Evolutionary conservation across 2,888 invertebrate species (phyloP).

Genomic region (Cremastinae sp.): DNA sequence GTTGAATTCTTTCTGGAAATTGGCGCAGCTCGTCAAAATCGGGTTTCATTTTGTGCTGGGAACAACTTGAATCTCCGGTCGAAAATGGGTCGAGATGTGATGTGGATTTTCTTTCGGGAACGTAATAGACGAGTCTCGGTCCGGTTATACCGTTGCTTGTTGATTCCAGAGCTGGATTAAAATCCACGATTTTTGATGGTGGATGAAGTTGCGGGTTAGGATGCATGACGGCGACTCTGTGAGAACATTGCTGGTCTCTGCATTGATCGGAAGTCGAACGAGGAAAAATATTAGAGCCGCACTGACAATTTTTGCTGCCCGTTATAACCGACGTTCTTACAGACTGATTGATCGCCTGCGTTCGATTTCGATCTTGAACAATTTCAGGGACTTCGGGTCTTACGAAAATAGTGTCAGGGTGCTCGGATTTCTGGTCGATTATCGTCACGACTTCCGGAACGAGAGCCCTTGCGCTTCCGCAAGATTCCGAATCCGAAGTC

Average conservation of each 20-base stretch:
- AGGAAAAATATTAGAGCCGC: too few species aligned
- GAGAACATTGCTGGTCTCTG: too few species aligned
- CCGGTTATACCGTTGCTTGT: constrained; percentile 1
- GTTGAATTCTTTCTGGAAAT: constrained; percentile 36
- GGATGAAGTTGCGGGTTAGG: constrained; percentile 4
- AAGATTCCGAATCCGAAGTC: not conserved
- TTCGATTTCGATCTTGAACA: not conserved
- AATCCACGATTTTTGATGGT: not conserved
- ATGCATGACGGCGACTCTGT: too few species aligned
- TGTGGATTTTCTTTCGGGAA: constrained; percentile 3
- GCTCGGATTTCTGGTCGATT: constrained; percentile 1
- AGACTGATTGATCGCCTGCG: not conserved
- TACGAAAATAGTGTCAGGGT: not conserved
- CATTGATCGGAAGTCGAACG: too few species aligned
- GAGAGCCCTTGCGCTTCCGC: not conserved
- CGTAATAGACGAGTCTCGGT: constrained; percentile 1
- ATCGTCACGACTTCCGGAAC: not conserved
- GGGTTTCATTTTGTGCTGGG: not conserved
- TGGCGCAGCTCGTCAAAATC: not conserved
- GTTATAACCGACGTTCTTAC: too few species aligned
- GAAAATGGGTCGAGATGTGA: not conserved
- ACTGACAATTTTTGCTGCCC: too few species aligned
- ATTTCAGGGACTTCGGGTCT: constrained; percentile 13
- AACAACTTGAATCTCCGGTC: not conserved
- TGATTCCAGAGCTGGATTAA: not conserved